Conservation (phyloP, 2,113 vertebrate species). For the Setophaga kirtlandii region DNA sequence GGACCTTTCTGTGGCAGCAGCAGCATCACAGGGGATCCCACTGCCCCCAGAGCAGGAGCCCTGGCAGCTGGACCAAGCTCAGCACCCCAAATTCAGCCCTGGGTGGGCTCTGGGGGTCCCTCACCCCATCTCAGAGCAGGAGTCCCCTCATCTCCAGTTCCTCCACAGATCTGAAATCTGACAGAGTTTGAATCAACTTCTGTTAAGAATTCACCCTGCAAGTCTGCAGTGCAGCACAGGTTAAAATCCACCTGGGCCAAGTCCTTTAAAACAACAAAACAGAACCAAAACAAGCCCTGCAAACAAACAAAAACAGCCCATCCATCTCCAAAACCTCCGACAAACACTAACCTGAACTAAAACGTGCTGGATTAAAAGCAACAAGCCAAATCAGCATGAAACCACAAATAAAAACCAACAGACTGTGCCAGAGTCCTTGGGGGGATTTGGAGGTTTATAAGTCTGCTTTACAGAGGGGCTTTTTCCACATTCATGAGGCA, state of each 20-base stretch:
- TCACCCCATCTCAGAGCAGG: neutral
- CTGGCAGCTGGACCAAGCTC: neutral
- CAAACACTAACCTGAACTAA: neutral
- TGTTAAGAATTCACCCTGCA: neutral
- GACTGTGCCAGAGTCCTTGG: conserved; percentile 38
- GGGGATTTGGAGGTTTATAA: neutral
- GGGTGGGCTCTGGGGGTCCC: neutral
- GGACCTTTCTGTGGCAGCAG: neutral
- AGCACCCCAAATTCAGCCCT: neutral
- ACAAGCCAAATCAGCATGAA: conserved; percentile 54
- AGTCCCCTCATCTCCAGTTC: neutral
- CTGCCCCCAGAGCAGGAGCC: neutral
- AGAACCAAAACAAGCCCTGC: neutral
- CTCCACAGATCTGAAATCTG: neutral
- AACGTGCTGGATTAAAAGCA: conserved; percentile 27
- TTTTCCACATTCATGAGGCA: conserved; percentile 28
- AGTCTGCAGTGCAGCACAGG: neutral
- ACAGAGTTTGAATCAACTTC: neutral
- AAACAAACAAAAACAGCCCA: neutral
- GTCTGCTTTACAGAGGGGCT: conserved; percentile 17
- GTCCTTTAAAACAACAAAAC: neutral
- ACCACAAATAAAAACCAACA: conserved; percentile 52
- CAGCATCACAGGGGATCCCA: neutral
- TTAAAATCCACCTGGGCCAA: neutral
- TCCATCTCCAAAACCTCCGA: neutral